phyloP scores from a whole-genome alignment of 1,140 invertebrate genomes.

The Pogonognathellus flavescens region DNA sequence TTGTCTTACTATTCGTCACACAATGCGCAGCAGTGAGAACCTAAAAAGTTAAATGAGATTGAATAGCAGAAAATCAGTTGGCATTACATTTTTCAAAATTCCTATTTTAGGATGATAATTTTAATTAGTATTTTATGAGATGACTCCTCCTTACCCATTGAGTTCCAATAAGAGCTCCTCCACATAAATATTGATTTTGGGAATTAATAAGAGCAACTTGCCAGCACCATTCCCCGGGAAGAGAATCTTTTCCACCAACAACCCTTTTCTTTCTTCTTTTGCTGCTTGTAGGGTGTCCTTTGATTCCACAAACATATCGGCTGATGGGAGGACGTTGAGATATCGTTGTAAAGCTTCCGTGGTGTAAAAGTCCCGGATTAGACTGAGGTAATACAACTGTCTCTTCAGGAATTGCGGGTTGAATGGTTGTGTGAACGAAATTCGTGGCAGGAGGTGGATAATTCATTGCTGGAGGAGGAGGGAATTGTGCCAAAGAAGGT shows the following conservation, averaged over 20 bases:
- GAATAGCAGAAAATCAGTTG: too few species aligned
- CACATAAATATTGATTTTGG: constrained; percentile 94
- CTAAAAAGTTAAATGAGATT: neutral
- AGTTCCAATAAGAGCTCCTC: constrained; percentile 92
- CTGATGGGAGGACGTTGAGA: constrained; percentile 77
- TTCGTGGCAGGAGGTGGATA: constrained; percentile 37
- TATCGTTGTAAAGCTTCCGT: constrained; percentile 29
- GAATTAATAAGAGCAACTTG: constrained; percentile 94
- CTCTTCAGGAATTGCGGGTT: constrained; percentile 70
- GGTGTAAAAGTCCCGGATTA: constrained; percentile 23
- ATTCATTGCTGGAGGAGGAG: constrained; percentile 56
- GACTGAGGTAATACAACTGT: constrained; percentile 65
- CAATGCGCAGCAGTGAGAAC: constrained; percentile 94
- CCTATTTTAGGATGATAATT: too few species aligned
- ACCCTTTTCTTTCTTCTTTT: constrained; percentile 73
- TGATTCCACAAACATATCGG: constrained; percentile 93
- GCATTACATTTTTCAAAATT: too few species aligned
- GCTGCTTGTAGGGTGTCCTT: constrained; percentile 72
- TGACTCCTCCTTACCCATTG: constrained; percentile 69
- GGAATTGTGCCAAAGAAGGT: constrained; percentile 9
- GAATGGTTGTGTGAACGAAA: constrained; percentile 63
- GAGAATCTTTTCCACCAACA: constrained; percentile 90
- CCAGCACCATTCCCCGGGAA: constrained; percentile 95
- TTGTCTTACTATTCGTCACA: constrained; percentile 79
- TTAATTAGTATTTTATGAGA: too few species aligned